Evolutionary conservation across 2,888 invertebrate species (phyloP), one percentile per base, ranked within the genome.

Genomic region (Amphipyra berbera): DNA sequence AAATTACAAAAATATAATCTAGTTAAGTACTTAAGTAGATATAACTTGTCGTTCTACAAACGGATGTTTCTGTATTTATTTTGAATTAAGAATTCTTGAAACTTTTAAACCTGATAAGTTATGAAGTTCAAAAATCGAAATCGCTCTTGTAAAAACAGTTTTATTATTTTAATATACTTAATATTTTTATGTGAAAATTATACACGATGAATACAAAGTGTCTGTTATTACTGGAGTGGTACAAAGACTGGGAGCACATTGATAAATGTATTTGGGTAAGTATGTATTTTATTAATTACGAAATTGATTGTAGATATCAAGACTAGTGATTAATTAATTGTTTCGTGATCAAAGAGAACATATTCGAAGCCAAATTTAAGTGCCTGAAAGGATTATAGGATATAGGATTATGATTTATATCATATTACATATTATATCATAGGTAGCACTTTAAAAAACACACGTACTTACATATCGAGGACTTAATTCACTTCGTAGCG

Each of bases 241-340:
- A 92, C 78, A 78, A 84, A 81, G 94, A 94, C 30, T 94, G 94
- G 93, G 89, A 92, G 30, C 75, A 87, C 59, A 87, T 94, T 59
- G 89, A 94, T 78, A 78, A 76, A 47, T 85, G 88, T 77, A 94
- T 94, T 73, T 94, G 94, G 94, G 94, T 94, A 82, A 82, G 92
- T 82, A 47, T 21, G 21, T 21, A 21, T 21, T 60, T 63, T 6
- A 58, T 60, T 64, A 7, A 58, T 61, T 61, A 54, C 41, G 5
- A 42, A 13, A 53, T 38, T 27, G 48, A 27, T 21, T 46, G 40
- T 49, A 55, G 44, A 30, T 45, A 42, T 48, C 47, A 35, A 41
- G 1, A n/a, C 15, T 13, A 40, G 14, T 5, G 0, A 41, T 8
- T 41, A 14, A 41, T 41, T 41, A 8, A 38, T 60, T 49, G 9